These are phyloP conservation scores for Rhagonycha lutea DNA, from an alignment of 2,888 invertebrate species.

Conservation along the genomic window DNA sequence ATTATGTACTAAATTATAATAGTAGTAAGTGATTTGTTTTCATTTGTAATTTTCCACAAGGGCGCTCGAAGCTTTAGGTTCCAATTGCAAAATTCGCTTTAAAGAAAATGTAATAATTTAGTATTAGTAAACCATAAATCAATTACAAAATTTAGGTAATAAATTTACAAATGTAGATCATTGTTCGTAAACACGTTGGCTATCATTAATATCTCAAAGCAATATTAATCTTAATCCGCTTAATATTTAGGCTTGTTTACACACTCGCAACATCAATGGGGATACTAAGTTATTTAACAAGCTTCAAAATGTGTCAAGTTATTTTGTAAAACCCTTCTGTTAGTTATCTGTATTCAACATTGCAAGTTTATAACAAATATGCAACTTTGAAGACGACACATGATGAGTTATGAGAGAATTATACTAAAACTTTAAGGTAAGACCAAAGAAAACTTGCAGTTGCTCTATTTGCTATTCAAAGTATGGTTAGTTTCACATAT, in stretches of 20 bases:
- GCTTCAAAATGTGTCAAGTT: constrained; percentile 2
- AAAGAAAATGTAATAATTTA: not conserved
- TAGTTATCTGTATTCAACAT: constrained; percentile 13
- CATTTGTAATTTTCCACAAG: not conserved
- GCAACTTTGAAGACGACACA: constrained; percentile 11
- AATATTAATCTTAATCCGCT: constrained; percentile 8
- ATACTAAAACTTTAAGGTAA: constrained; percentile 10
- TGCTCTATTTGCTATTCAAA: not conserved
- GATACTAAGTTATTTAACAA: not conserved
- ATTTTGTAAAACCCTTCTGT: constrained; percentile 1
- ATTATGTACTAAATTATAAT: not conserved
- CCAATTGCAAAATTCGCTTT: not conserved
- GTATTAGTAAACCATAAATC: not conserved
- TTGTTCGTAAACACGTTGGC: not conserved
- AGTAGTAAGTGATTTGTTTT: not conserved
- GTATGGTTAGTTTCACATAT: not conserved
- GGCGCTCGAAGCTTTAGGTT: not conserved
- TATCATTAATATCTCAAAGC: constrained; percentile 6
- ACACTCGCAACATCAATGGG: constrained; percentile 5
- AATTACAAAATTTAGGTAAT: not conserved
- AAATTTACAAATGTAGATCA: not conserved
- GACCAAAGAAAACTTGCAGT: not conserved
- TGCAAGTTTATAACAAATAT: constrained; percentile 20
- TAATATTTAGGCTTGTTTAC: constrained; percentile 11
- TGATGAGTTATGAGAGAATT: constrained; percentile 20